A percentile compares a stretch with the other conserved stretches of the same genome.
Conservation (phyloP, 1,140 invertebrate species). For the Arion vulgaris region DNA sequence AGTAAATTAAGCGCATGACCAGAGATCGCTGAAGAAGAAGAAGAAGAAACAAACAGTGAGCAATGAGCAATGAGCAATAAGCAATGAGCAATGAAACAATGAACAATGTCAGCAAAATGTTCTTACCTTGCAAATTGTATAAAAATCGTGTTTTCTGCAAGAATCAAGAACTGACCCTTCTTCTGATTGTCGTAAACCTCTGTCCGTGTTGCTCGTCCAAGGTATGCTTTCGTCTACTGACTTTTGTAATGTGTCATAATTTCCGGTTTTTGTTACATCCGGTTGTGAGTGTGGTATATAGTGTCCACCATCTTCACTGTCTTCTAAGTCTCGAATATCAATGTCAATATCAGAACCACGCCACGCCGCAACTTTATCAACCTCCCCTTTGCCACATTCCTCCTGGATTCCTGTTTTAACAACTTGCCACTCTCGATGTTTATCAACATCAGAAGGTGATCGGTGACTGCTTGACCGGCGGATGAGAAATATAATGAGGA, state of each 20-base stretch:
- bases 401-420: conserved; percentile 48
- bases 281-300: conserved; percentile 31
- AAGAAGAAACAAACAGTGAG: no score
- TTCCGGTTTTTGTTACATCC: conserved; percentile 24
- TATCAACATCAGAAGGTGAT: conserved; percentile 24
- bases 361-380: conserved; percentile 40
- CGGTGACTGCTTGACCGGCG: conserved; percentile 35
- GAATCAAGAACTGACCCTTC: conserved; percentile 34
- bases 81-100: no score
- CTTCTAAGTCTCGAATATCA: conserved; percentile 22
- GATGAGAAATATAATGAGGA: conserved; percentile 59
- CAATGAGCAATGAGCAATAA: no score
- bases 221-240: background rate
- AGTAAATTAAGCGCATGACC: no score
- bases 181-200: background rate
- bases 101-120: no score
- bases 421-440: conserved; percentile 38
- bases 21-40: no score
- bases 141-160: conserved; percentile 51
- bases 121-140: conserved; percentile 51
- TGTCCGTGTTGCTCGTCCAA: background rate
- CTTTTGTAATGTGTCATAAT: conserved; percentile 42
- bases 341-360: conserved; percentile 35
- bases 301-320: background rate
- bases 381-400: conserved; percentile 45